phyloP scores from a whole-genome alignment of 1,140 invertebrate genomes.

The Pseudomyrmex dendroicus region DNA sequence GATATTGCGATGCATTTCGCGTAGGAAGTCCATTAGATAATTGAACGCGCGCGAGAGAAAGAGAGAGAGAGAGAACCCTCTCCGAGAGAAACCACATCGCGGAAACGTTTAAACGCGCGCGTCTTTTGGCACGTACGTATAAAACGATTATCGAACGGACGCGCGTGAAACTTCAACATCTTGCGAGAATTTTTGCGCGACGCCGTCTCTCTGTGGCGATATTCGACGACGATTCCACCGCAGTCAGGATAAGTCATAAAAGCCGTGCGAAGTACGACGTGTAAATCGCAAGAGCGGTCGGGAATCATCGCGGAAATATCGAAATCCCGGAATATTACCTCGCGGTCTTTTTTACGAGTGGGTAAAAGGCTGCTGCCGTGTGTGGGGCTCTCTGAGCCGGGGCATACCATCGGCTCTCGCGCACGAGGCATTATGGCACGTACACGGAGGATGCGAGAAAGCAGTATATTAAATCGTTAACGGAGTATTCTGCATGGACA shows the following conservation, averaged over 20 bases:
- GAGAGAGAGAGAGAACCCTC: neutral
- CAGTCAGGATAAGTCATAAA: neutral
- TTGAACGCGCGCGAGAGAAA: constrained; percentile 20
- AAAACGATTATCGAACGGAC: no score
- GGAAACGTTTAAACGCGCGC: constrained; percentile 30
- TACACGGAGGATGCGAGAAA: constrained; percentile 15
- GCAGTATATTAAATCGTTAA: constrained; percentile 45
- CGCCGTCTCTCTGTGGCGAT: no score
- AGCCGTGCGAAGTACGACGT: neutral
- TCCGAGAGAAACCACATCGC: neutral
- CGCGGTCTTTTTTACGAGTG: constrained; percentile 10
- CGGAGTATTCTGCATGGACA: constrained; percentile 20
- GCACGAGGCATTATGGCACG: neutral
- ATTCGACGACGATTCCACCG: no score
- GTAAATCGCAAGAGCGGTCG: neutral
- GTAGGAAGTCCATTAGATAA: constrained; percentile 47
- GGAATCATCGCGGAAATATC: constrained; percentile 2
- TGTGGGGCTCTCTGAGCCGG: neutral
- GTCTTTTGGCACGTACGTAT: no score
- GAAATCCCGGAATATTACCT: neutral
- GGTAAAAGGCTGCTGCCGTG: constrained; percentile 1
- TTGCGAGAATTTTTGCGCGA: no score
- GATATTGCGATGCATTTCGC: constrained; percentile 40
- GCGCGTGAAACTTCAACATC: no score
- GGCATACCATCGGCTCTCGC: neutral